Conservation (phyloP, 2,797 vertebrate species). For the Dallia pectoralis region DNA sequence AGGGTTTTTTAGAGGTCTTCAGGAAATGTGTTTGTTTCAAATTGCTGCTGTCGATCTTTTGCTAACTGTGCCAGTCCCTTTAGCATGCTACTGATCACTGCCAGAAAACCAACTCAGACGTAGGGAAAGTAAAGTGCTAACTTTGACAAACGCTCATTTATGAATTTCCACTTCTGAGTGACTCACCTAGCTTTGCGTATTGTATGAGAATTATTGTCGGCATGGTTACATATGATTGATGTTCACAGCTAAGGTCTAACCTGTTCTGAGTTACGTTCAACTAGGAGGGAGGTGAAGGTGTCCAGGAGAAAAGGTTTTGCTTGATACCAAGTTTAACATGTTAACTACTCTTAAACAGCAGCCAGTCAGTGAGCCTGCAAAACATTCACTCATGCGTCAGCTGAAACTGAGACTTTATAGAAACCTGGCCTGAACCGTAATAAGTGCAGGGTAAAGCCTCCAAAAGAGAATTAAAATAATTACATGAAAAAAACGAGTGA, state of each 20-base stretch:
- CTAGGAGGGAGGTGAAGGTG: no score
- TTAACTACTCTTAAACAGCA: background rate
- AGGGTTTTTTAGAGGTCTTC: conserved; percentile 37
- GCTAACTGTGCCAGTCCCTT: conserved; percentile 16
- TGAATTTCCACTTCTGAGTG: conserved; percentile 1
- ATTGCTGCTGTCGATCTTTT: conserved; percentile 7
- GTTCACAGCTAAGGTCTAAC: conserved; percentile 9
- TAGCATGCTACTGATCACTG: background rate
- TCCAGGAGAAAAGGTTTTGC: conserved; percentile 6
- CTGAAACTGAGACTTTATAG: conserved; percentile 4
- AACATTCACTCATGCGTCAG: background rate
- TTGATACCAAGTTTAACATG: conserved; percentile 9
- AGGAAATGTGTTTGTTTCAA: conserved; percentile 17
- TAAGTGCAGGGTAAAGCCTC: background rate
- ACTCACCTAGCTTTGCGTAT: conserved; percentile 2
- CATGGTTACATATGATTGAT: conserved; percentile 1
- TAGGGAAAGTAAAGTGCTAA: background rate
- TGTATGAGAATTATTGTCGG: conserved; percentile 5
- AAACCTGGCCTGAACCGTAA: conserved; percentile 18
- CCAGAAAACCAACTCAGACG: background rate
- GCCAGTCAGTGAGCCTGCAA: background rate
- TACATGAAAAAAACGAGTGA: conserved; percentile 2
- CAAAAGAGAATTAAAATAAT: background rate
- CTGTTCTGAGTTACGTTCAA: conserved; percentile 1
- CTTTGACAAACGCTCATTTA: conserved; percentile 6